A percentile compares a stretch with the other conserved stretches of the same genome.
Conservation (phyloP, 2,113 vertebrate species). For the Chaetodon trifascialis region DNA sequence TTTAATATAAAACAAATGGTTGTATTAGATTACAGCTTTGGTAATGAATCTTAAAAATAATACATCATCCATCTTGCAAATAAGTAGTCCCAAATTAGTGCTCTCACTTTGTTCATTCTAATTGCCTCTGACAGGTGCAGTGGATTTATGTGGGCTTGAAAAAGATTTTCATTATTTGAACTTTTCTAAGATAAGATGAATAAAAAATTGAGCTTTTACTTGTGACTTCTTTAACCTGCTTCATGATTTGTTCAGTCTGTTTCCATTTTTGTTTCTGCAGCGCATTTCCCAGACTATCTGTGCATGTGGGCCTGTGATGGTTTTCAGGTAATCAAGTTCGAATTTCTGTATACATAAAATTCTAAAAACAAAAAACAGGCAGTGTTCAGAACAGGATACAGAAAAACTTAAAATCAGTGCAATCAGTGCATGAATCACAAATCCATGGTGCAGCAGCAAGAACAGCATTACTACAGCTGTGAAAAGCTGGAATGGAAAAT, state of each 20-base stretch:
- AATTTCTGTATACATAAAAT: neutral
- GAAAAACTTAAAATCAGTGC: constrained; percentile 8
- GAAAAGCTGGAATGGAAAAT: constrained; percentile 9
- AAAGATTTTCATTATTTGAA: neutral
- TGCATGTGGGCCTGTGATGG: neutral
- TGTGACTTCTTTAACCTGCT: neutral
- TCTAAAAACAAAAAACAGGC: neutral
- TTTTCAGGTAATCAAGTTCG: neutral
- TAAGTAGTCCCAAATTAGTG: constrained; percentile 9
- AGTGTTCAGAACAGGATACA: neutral
- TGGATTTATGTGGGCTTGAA: neutral
- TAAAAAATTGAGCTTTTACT: neutral
- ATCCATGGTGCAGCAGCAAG: accelerated
- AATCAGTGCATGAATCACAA: neutral
- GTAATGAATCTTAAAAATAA: constrained; percentile 29
- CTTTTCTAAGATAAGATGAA: neutral
- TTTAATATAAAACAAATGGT: constrained; percentile 24
- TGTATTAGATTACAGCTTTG: constrained; percentile 33
- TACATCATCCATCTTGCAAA: constrained; percentile 30
- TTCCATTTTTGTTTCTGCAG: neutral
- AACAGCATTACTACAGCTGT: neutral
- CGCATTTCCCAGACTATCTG: neutral
- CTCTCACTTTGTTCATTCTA: constrained; percentile 2
- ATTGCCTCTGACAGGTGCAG: constrained; percentile 40
- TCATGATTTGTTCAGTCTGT: neutral